Conservation (phyloP, 2,113 vertebrate genomes). For the Thamnophis sirtalis region DNA sequence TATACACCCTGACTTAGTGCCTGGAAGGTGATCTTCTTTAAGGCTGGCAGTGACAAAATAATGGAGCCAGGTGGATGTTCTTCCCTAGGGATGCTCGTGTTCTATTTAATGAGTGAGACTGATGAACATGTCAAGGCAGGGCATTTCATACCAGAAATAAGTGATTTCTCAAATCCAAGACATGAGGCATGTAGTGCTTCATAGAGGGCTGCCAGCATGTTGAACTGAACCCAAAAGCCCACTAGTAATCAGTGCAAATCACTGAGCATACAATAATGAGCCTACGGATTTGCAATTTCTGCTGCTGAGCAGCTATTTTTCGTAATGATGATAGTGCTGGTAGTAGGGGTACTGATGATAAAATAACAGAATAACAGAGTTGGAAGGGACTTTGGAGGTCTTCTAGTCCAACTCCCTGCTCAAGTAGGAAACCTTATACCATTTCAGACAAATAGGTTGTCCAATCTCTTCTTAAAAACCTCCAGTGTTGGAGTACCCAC, state of each 20-base stretch:
- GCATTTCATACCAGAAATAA: neutral
- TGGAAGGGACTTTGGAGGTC: no score
- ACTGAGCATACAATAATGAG: neutral
- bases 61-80: neutral
- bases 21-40: neutral
- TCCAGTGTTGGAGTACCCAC: no score
- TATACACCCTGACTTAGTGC: neutral
- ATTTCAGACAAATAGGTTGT: no score
- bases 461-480: no score
- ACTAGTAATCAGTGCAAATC: neutral
- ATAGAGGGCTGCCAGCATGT: neutral
- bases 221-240: neutral
- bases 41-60: neutral
- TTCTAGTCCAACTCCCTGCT: no score
- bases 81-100: neutral
- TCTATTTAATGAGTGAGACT: neutral
- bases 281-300: neutral
- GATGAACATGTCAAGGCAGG: neutral
- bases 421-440: no score
- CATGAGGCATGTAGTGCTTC: neutral
- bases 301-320: neutral
- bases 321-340: neutral
- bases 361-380: no score
- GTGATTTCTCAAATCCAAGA: neutral
- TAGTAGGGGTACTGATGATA: neutral